Base-by-base conservation (phyloP, 2,797 vertebrate species). In the Nannoperca australis region DNA sequence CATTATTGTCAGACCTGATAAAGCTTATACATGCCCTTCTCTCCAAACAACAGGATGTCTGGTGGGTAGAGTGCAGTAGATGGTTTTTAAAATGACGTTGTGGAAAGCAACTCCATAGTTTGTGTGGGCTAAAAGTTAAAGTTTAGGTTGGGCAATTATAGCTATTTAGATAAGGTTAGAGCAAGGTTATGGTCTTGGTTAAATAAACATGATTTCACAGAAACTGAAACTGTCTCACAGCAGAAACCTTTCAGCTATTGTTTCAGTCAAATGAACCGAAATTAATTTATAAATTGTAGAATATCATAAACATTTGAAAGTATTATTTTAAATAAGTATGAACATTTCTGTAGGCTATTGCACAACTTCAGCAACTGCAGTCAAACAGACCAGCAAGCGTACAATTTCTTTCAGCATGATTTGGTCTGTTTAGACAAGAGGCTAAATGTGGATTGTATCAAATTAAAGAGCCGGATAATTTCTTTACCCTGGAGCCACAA, bases 361-460 rank as follows among this genome's bases (percentile, higher is more conserved):
- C 38, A 42, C 55, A 72, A 63, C 62, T 36, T 45, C 22, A 40
- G 24, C 51, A 49, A 24, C 73, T 42, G 17, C 34, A 74, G n/a
- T 18, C 20, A 56, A 42, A 36, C 32, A 34, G 30, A 73, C 36
- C 64, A 69, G 32, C 13, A 38, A 51, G 13, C 3, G 14, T 30
- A 42, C 4, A 47, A 5, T 51, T 67, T 42, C 24, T 50, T 60
- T 65, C 24, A 74, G 24, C 10, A 18, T 10, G 58, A 45, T 32
- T 50, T 50, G 27, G 20, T 68, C 76, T 13, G 36, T 64, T 73
- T 64, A 17, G 32, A 64, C 1, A 5, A 15, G n/a, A 56, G 32
- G 0, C 17, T 38, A 50, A 54, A 20, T 58, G 7, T 54, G n/a
- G 56, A 10, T 13, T 36, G 34, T 34, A 38, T 18, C 27, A 32